Evolutionary conservation across 2,888 invertebrate genomes (phyloP), one percentile per base, ranked within the genome.

Genomic region (Micoletzkya japonica): DNA sequence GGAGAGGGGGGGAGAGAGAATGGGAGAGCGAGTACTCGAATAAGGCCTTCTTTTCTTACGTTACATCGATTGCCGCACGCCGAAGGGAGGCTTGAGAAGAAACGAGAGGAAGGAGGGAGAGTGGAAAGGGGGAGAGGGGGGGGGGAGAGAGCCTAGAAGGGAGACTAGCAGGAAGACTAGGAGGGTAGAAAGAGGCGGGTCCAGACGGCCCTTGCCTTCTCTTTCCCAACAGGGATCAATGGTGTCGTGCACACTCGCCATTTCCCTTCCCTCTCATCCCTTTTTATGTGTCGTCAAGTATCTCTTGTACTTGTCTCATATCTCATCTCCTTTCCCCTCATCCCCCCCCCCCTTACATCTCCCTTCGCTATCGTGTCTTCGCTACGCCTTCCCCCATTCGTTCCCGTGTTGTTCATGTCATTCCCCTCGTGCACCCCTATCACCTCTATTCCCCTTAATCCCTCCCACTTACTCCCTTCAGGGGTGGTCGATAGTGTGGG

Each of bases 31-130:
- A 20, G 64, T 28, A 37, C 37, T 26, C n/a, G 44, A 44, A 44
- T 39, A 60, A 44, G 32, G 39, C 26, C 44, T 60, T n/a, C n/a
- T n/a, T 60, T 44, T 60, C 44, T 60, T 60, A 37, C 60, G 37
- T 30, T 60, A 32, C 60, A 60, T 60, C 60, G 60, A 60, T 60
- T 60, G 37, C 52, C 24, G 24, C n/a, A n/a, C n/a, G n/a, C n/a
- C n/a, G n/a, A n/a, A n/a, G n/a, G n/a, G n/a, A n/a, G n/a, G n/a
- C n/a, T n/a, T n/a, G n/a, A n/a, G n/a, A 20, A 44, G 49, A 24
- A 52, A 64, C 50, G 24, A 52, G 34, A 64, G 36, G 24, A 50
- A 36, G 10, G 44, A 14, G 34, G 28, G 14, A 14, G 58, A 58
- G n/a, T 28, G 58, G 30, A 10, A 56, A 24, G 24, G n/a, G 24